Conservation (phyloP, 2,797 vertebrate genomes). For the Pantherophis alleghaniensis region DNA sequence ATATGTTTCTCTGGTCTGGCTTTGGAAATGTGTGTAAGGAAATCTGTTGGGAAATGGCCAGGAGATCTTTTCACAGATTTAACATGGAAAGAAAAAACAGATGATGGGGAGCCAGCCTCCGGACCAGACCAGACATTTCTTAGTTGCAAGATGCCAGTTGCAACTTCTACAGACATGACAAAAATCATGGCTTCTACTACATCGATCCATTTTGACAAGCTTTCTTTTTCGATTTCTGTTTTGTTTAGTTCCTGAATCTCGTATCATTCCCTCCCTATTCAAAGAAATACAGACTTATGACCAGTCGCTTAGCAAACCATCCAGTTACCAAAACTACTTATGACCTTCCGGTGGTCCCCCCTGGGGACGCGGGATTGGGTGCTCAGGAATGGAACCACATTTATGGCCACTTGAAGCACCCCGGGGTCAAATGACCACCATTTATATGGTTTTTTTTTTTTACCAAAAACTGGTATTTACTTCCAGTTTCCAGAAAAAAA, state of each 20-base stretch:
- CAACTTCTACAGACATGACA: background rate
- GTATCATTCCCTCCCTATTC: background rate
- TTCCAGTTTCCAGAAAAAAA: too few relatives aligned
- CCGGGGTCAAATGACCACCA: too few relatives aligned
- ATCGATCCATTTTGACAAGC: background rate
- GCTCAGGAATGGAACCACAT: background rate
- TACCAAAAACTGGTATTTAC: too few relatives aligned
- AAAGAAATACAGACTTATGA: background rate
- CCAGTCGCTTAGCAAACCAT: too few relatives aligned
- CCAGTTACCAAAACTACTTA: too few relatives aligned
- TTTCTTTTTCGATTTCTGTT: background rate
- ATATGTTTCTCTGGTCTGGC: too few relatives aligned
- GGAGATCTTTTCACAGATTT: background rate
- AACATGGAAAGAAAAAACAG: background rate
- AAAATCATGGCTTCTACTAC: background rate
- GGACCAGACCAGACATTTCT: background rate
- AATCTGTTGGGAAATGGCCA: background rate
- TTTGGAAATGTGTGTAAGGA: background rate
- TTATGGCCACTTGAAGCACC: background rate
- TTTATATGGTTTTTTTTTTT: background rate
- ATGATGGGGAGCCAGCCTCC: background rate
- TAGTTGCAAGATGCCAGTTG: background rate
- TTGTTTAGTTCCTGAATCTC: background rate
- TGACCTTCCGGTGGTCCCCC: too few relatives aligned
- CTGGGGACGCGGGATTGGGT: too few relatives aligned